Base-by-base conservation (phyloP, 2,888 invertebrate species). In the Lasioglossum oenotherae region DNA sequence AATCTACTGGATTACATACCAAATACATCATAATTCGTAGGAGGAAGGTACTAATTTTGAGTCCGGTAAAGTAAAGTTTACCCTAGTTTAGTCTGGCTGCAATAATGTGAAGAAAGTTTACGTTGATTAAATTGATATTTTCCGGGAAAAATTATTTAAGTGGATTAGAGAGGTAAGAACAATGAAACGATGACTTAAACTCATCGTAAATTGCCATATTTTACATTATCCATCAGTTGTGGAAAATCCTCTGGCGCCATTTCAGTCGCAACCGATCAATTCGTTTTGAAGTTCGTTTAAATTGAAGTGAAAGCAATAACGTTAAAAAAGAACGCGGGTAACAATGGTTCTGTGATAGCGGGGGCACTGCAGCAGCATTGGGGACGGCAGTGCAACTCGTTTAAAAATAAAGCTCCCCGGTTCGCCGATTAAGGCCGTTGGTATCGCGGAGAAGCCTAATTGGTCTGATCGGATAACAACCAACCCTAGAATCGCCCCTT, bases 391-490 rank as follows among this genome's bases (percentile, higher is more conserved):
- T n/a, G 69, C 10, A 38, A 10, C n/a, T 35, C 23, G 38, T 4
- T 35, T 14, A 74, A 74, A 49, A 74, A 74, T 31, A 46, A 23
- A 23, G 31, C 35, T n/a, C 0, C 27, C 0, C 27, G 35, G 27
- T 12, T 1, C 41, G n/a, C n/a, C 35, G 46, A 71, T 57, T 27
- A 78, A 78, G 71, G 27, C 16, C 38, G 19, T 23, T 10, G 44
- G 16, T 64, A 35, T 69, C 31, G 49, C 74, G 41, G 69, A n/a
- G 38, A 41, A 35, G 69, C 41, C 69, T 69, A 60, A 82, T 80
- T 73, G 80, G 46, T 27, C 64, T 35, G 12, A 75, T 23, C 53
- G 75, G 64, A 85, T 80, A 81, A 85, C 80, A 85, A 85, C 78
- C n/a, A 57, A 8, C 44, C 71, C 57, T 72, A 64, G 78, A 80